Evolutionary conservation across 1,140 invertebrate species (phyloP).

Genomic region (Megalopta genalis): DNA sequence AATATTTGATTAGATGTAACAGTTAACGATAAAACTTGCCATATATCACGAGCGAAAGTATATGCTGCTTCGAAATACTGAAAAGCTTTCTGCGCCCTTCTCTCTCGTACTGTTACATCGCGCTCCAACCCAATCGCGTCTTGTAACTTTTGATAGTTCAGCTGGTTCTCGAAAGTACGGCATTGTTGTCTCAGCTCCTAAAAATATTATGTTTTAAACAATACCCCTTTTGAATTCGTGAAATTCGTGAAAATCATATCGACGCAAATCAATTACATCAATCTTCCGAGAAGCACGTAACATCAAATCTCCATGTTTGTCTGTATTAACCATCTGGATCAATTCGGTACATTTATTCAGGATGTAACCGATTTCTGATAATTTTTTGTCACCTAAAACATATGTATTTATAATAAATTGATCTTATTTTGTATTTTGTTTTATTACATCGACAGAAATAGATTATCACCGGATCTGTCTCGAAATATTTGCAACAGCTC

Average conservation of each 20-base stretch:
- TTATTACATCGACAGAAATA: background rate
- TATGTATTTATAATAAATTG: background rate
- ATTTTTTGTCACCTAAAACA: constrained; percentile 59
- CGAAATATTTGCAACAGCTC: constrained; percentile 64
- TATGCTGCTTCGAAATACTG: constrained; percentile 68
- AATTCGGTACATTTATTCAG: constrained; percentile 66
- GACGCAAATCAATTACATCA: constrained; percentile 48
- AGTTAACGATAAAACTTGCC: constrained; percentile 51
- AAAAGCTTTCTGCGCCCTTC: constrained; percentile 62
- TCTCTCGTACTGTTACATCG: constrained; percentile 49
- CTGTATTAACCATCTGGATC: constrained; percentile 60
- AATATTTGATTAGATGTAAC: background rate
- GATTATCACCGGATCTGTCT: constrained; percentile 47
- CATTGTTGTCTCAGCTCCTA: constrained; percentile 63
- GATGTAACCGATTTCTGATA: constrained; percentile 59
- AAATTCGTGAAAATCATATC: background rate
- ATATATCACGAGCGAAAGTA: constrained; percentile 66
- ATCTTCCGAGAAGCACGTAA: constrained; percentile 37
- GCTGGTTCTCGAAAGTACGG: constrained; percentile 22
- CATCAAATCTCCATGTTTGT: constrained; percentile 64
- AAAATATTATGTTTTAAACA: constrained; percentile 22
- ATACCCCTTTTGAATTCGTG: background rate
- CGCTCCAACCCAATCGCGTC: constrained; percentile 48
- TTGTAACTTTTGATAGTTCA: constrained; percentile 49
- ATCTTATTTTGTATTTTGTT: background rate